A percentile compares a stretch with the other conserved stretches of the same genome.
These are phyloP conservation scores for Acleris emargana DNA, from an alignment of 2,888 invertebrate species.

Conservation along the genomic window DNA sequence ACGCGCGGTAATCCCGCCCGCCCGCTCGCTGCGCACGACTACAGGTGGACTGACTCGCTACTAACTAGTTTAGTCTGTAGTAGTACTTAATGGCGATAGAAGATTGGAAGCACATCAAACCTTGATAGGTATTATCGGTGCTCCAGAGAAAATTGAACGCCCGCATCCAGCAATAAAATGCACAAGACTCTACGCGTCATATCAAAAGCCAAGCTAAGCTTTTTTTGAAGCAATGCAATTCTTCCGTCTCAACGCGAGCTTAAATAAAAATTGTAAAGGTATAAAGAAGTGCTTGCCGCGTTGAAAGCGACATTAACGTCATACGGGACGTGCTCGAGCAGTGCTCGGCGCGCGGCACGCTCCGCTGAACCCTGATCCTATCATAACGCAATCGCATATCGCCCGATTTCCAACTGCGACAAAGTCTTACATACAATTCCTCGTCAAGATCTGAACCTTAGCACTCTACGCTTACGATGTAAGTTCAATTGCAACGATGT, in stretches of 20 bases:
- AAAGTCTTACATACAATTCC: conserved; percentile 49
- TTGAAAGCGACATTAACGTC: conserved; percentile 73
- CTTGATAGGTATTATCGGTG: no score
- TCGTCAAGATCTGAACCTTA: conserved; percentile 53
- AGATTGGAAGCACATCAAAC: no score
- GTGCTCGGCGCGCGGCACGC: conserved; percentile 63
- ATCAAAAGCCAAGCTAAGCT: neutral
- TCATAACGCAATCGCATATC: conserved; percentile 82
- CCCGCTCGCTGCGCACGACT: conserved; percentile 7
- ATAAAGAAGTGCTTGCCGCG: conserved; percentile 60
- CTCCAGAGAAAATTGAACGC: no score
- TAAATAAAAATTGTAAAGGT: conserved; percentile 46
- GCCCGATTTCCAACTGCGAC: conserved; percentile 48
- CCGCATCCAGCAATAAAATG: neutral
- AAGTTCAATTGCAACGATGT: conserved; percentile 34
- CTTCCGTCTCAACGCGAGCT: neutral
- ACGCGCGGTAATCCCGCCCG: conserved; percentile 62
- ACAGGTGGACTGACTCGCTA: conserved; percentile 13
- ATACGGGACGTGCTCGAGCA: conserved; percentile 59
- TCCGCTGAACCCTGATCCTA: conserved; percentile 79
- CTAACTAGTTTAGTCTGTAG: neutral
- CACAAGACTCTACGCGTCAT: neutral
- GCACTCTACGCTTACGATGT: conserved; percentile 34
- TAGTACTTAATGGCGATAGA: neutral
- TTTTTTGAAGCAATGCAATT: conserved; percentile 3